phyloP scores from a whole-genome alignment of 2,888 invertebrate genomes.

The Polydrusus pterygomalis region DNA sequence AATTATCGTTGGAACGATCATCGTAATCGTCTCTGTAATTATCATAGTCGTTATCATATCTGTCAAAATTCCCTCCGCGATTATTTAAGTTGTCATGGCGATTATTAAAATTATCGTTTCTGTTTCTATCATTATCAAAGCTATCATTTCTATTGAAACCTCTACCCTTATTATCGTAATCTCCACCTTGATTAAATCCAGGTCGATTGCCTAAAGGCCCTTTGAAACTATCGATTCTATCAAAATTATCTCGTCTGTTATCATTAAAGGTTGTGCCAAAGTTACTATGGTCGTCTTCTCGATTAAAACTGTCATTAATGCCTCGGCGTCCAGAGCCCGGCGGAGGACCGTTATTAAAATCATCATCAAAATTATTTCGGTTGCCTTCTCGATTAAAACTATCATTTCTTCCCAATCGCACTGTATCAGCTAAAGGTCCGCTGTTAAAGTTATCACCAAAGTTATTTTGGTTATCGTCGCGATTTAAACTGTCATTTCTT shows the following conservation, averaged over 20 bases:
- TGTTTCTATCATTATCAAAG: background rate
- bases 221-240: constrained; percentile 16
- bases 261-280: constrained; percentile 35
- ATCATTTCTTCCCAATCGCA: background rate
- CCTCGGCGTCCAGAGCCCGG: background rate
- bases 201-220: constrained; percentile 7
- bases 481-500: constrained; percentile 17
- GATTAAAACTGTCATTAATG: constrained; percentile 10
- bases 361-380: constrained; percentile 40
- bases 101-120: constrained; percentile 15
- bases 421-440: background rate
- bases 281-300: constrained; percentile 14
- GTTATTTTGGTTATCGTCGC: constrained; percentile 15
- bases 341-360: constrained; percentile 11
- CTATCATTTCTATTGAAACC: constrained; percentile 22
- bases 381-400: constrained; percentile 13
- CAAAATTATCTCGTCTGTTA: background rate
- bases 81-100: constrained; percentile 1
- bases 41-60: constrained; percentile 3
- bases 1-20: constrained; percentile 23
- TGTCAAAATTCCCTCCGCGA: background rate
- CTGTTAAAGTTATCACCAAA: constrained; percentile 37
- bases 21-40: constrained; percentile 23
- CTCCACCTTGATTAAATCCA: constrained; percentile 12
- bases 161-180: background rate